phyloP scores from a whole-genome alignment of 2,888 invertebrate genomes.

The Drosophila nigritarsus region DNA sequence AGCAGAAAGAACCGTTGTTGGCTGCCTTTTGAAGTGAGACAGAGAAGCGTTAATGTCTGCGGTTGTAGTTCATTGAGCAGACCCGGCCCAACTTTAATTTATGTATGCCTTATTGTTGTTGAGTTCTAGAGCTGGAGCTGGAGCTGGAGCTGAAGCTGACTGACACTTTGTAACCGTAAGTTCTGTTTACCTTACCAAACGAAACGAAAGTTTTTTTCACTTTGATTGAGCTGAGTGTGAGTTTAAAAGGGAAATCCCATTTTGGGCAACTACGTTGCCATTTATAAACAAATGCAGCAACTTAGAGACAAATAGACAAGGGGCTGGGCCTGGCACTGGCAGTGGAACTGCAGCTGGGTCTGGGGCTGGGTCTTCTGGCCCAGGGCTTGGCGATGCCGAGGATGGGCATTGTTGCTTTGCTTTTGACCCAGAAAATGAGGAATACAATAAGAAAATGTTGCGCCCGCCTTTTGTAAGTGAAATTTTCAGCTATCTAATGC shows the following conservation, averaged over 20 bases:
- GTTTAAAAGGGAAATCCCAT: constrained; percentile 79
- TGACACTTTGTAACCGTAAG: constrained; percentile 44
- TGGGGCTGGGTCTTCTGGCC: constrained; percentile 13
- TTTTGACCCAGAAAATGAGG: constrained; percentile 73
- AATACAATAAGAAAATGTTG: constrained; percentile 79
- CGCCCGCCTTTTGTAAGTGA: constrained; percentile 76
- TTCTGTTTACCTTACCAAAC: constrained; percentile 53
- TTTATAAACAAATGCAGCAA: constrained; percentile 67
- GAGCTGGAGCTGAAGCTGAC: constrained; percentile 10
- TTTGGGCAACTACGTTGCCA: constrained; percentile 60
- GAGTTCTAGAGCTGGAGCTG: constrained; percentile 10
- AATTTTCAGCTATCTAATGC: constrained; percentile 59
- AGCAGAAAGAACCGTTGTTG: constrained; percentile 27
- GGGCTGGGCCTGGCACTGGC: constrained; percentile 54
- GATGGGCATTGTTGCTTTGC: constrained; percentile 71
- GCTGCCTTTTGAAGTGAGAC: constrained; percentile 18
- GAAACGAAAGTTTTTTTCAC: constrained; percentile 71
- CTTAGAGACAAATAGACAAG: constrained; percentile 59
- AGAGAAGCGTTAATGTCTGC: constrained; percentile 9
- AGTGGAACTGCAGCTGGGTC: constrained; percentile 11
- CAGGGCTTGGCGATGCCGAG: constrained; percentile 73
- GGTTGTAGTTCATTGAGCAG: constrained; percentile 64
- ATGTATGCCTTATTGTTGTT: constrained; percentile 70
- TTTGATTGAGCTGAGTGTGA: constrained; percentile 43
- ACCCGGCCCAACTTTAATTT: constrained; percentile 64